A percentile compares a stretch with the other conserved stretches of the same genome.
Evolutionary conservation across 2,113 vertebrate species (phyloP).

Genomic region (Sinocyclocheilus grahami): DNA sequence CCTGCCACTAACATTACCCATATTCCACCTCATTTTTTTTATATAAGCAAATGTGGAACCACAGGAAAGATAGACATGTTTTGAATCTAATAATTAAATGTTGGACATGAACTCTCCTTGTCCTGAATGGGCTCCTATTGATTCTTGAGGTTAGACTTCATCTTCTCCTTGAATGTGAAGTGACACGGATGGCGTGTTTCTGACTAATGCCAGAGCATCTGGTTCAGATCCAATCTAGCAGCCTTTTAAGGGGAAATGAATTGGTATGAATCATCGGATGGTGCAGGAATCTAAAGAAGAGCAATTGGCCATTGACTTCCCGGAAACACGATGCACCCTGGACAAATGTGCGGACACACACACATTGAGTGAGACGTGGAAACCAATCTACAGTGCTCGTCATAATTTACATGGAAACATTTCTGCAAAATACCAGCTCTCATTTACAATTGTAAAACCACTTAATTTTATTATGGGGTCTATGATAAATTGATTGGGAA

Average conservation of each 20-base stretch:
- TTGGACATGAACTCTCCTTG: background rate
- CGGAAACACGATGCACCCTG: background rate
- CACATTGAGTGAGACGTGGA: background rate
- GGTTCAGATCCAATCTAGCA: constrained; percentile 21
- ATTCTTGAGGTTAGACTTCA: background rate
- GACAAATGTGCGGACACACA: background rate
- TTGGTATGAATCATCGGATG: constrained; percentile 29
- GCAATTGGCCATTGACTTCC: constrained; percentile 3
- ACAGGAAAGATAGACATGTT: background rate
- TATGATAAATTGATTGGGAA: background rate
- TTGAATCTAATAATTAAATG: background rate
- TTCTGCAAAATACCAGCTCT: background rate
- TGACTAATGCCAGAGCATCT: constrained; percentile 16
- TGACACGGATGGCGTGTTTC: background rate
- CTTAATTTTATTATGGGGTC: background rate
- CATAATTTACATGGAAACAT: background rate
- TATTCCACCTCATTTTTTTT: background rate
- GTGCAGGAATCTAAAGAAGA: constrained; percentile 18
- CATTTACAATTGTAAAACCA: background rate
- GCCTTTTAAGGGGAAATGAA: background rate
- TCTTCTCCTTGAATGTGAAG: background rate
- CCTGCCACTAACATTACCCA: background rate
- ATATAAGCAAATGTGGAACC: background rate
- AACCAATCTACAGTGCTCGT: background rate
- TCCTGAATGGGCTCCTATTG: background rate